Evolutionary conservation across 1,140 invertebrate genomes (phyloP).

Genomic region (Drosophila takahashii): DNA sequence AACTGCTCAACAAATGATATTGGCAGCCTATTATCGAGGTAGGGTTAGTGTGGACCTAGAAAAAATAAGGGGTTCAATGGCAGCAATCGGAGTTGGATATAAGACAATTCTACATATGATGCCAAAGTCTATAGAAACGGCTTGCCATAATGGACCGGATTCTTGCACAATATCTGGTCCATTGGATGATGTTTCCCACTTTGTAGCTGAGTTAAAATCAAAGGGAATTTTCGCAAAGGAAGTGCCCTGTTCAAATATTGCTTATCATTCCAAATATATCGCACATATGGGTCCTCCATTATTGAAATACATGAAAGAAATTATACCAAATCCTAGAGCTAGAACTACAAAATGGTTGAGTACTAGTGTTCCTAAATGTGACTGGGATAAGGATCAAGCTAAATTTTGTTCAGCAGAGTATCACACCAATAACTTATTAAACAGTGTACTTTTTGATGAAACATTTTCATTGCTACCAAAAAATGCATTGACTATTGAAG

Average conservation of each 20-base stretch:
- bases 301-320: slow-evolving; percentile 89
- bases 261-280: slow-evolving; percentile 94
- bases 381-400: slow-evolving; percentile 90
- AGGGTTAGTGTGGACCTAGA: slow-evolving; percentile 92
- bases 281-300: slow-evolving; percentile 90
- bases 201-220: slow-evolving; percentile 89
- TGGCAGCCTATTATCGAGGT: slow-evolving; percentile 94
- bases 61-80: slow-evolving; percentile 93
- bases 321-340: slow-evolving; percentile 88
- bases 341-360: slow-evolving; percentile 94
- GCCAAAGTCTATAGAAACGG: slow-evolving; percentile 90
- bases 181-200: slow-evolving; percentile 88
- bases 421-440: slow-evolving; percentile 95
- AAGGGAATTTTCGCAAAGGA: slow-evolving; percentile 93
- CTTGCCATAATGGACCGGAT: slow-evolving; percentile 94
- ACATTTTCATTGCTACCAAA: slow-evolving; percentile 90
- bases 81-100: slow-evolving; percentile 90
- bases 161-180: slow-evolving; percentile 95
- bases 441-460: slow-evolving; percentile 94
- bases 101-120: slow-evolving; percentile 87
- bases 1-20: slow-evolving; percentile 92
- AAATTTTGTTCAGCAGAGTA: slow-evolving; percentile 94
- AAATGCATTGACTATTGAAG: slow-evolving; percentile 92
- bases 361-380: slow-evolving; percentile 91
- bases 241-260: slow-evolving; percentile 92